Percentiles rank a stretch among this genome's conserved stretches.
Conservation (phyloP, 2,888 invertebrate genomes). For the Autographa gamma region DNA sequence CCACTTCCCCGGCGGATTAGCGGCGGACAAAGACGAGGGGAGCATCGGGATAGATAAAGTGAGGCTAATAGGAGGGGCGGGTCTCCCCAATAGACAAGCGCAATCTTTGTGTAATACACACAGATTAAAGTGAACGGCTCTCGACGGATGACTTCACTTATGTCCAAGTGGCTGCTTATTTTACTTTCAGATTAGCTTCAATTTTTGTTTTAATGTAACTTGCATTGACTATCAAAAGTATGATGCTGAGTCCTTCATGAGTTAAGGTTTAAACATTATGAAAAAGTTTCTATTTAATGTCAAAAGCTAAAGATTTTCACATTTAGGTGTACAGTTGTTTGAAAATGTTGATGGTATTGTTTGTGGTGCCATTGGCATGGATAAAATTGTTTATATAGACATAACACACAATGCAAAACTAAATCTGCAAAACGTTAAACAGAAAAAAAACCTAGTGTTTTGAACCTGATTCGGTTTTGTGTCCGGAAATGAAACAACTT, state of each 20-base stretch:
- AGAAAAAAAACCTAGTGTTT: constrained; percentile 34
- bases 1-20: constrained; percentile 87
- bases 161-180: constrained; percentile 44
- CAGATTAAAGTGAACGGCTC: constrained; percentile 71
- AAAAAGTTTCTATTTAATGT: too few species aligned
- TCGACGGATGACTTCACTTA: constrained; percentile 49
- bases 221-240: not conserved
- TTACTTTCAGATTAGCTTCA: constrained; percentile 50
- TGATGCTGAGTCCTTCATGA: not conserved
- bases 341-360: not conserved
- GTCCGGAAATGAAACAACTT: constrained; percentile 85
- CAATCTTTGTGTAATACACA: constrained; percentile 81
- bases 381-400: not conserved
- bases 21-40: constrained; percentile 82
- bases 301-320: too few species aligned
- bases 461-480: constrained; percentile 51
- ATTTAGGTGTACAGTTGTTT: too few species aligned
- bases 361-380: not conserved
- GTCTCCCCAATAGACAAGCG: constrained; percentile 71
- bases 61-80: constrained; percentile 86
- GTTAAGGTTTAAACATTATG: too few species aligned
- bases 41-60: constrained; percentile 77
- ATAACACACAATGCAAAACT: not conserved
- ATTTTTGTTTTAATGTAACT: not conserved
- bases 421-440: constrained; percentile 10